These are phyloP conservation scores for Drosophila histrio DNA, from an alignment of 2,888 invertebrate species.

Conservation along the genomic window DNA sequence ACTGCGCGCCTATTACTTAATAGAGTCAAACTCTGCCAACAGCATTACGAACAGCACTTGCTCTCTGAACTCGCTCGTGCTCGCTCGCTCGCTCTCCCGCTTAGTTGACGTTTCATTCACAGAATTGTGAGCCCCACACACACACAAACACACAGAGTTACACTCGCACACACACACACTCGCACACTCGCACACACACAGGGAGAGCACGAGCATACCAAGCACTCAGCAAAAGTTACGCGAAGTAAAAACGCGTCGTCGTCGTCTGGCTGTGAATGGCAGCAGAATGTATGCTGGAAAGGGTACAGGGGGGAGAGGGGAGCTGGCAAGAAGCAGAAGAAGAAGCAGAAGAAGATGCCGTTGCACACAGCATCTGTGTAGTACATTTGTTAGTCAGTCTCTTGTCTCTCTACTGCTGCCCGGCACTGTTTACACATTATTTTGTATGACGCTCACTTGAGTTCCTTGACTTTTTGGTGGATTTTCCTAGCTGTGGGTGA, in stretches of 20 bases:
- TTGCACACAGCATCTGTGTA: conserved; percentile 35
- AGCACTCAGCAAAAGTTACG: conserved; percentile 68
- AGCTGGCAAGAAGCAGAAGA: not conserved
- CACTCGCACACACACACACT: conserved; percentile 10
- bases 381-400: conserved; percentile 28
- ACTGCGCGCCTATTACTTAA: conserved; percentile 77
- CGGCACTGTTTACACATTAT: conserved; percentile 65
- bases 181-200: conserved; percentile 43
- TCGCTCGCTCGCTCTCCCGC: conserved; percentile 2
- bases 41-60: conserved; percentile 9
- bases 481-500: conserved; percentile 22
- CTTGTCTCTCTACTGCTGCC: conserved; percentile 19
- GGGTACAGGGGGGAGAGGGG: not conserved
- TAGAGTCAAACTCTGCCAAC: conserved; percentile 66
- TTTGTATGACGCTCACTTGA: conserved; percentile 61
- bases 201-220: conserved; percentile 56
- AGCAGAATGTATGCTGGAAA: conserved; percentile 1
- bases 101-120: conserved; percentile 60
- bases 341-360: not conserved
- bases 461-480: conserved; percentile 76
- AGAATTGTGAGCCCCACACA: conserved; percentile 34
- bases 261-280: conserved; percentile 19
- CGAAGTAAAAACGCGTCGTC: conserved; percentile 38
- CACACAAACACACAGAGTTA: conserved; percentile 7
- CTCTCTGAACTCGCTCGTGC: conserved; percentile 35